Percentiles rank a stretch among this genome's conserved stretches.
Evolutionary conservation across 2,797 vertebrate species (phyloP).

Genomic region (Eulemur rubriventer): DNA sequence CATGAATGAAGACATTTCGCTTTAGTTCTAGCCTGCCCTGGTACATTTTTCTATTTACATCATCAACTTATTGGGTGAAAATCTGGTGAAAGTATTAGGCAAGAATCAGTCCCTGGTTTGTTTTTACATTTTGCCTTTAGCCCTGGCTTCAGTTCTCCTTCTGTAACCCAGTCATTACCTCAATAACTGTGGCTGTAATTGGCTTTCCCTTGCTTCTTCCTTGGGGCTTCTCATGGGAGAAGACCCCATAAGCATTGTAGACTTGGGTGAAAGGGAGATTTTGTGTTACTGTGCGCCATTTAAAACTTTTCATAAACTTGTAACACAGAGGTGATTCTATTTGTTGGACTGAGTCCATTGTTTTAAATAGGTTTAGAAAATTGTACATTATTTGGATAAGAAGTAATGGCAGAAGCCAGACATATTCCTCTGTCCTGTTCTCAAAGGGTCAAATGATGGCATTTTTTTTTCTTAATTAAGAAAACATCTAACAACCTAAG

Average conservation of each 20-base stretch:
- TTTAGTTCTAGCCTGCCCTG: background rate
- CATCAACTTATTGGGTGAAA: background rate
- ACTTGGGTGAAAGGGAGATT: background rate
- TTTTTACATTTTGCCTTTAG: background rate
- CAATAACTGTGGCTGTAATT: background rate
- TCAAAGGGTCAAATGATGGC: constrained; percentile 12
- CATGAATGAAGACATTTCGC: background rate
- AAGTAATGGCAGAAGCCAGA: constrained; percentile 38
- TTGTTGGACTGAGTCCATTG: constrained; percentile 1
- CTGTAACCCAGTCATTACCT: background rate
- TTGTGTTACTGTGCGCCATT: background rate
- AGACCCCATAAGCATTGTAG: background rate
- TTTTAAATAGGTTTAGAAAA: constrained; percentile 51
- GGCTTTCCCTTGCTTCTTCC: background rate
- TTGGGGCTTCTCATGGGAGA: background rate
- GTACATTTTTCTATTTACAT: constrained; percentile 25
- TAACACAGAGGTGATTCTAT: constrained; percentile 7
- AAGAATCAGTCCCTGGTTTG: background rate
- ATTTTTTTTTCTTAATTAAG: background rate
- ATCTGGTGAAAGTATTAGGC: background rate
- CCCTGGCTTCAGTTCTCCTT: background rate
- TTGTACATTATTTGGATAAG: constrained; percentile 31
- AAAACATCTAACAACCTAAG: background rate
- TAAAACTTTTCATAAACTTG: background rate
- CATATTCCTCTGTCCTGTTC: background rate